A percentile compares a stretch with the other conserved stretches of the same genome.
phyloP scores from a whole-genome alignment of 2,113 vertebrate species.

The Scytalopus superciliaris region DNA sequence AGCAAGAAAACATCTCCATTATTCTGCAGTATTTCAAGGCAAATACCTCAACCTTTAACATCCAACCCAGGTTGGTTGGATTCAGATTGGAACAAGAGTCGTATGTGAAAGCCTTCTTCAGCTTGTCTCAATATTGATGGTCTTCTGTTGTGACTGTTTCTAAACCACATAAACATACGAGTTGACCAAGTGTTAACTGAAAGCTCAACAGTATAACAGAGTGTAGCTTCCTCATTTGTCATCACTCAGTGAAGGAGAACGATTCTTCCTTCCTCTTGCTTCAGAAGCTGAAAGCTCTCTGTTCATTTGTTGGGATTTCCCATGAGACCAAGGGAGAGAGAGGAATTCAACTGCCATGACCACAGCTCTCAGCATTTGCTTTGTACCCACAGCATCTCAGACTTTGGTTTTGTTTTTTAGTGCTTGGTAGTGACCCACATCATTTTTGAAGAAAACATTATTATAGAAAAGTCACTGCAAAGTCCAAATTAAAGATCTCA shows the following conservation, averaged over 20 bases:
- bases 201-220: background rate
- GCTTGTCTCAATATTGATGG: background rate
- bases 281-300: background rate
- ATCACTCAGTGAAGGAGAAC: background rate
- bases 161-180: background rate
- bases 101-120: background rate
- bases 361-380: background rate
- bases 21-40: background rate
- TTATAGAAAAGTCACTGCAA: constrained; percentile 45
- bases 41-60: background rate
- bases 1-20: background rate
- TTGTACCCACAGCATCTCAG: constrained; percentile 1
- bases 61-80: too few relatives aligned
- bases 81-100: background rate
- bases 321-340: constrained; percentile 1
- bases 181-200: background rate
- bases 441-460: constrained; percentile 50
- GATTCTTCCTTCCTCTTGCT: background rate
- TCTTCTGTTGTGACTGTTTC: background rate
- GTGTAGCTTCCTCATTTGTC: background rate
- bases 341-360: background rate
- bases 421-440: constrained; percentile 55
- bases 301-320: background rate
- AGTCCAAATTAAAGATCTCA: constrained; percentile 63
- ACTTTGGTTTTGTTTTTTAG: constrained; percentile 47